These are phyloP conservation scores for Drosophila insularis DNA, from an alignment of 1,140 invertebrate species.

Conservation along the genomic window DNA sequence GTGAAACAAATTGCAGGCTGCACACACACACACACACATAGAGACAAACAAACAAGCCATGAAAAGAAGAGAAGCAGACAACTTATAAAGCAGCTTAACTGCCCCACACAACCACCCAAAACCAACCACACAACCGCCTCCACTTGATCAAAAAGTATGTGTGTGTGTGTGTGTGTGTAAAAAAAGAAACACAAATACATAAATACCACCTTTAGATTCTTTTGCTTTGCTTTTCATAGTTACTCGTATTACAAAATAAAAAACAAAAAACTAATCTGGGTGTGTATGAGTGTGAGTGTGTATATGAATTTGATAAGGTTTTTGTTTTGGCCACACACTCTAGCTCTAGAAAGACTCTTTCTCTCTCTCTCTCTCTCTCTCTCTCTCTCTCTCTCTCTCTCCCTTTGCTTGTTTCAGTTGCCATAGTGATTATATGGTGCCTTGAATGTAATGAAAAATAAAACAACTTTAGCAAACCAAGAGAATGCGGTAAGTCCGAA, in stretches of 20 bases:
- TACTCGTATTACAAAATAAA: not conserved
- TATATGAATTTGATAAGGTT: slow-evolving; percentile 64
- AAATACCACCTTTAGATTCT: not conserved
- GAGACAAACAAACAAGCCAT: slow-evolving; percentile 32
- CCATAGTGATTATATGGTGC: not conserved
- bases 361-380: not conserved
- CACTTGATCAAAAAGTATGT: not conserved
- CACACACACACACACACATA: slow-evolving; percentile 30
- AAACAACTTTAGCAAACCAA: too few species aligned
- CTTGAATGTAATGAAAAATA: too few species aligned
- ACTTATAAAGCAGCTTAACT: slow-evolving; percentile 47
- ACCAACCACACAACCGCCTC: not conserved
- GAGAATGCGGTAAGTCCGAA: too few species aligned
- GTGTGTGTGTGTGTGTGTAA: too few species aligned
- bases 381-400: not conserved
- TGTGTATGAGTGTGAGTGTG: slow-evolving; percentile 52
- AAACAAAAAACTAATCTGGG: slow-evolving; percentile 5
- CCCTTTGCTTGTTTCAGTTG: not conserved
- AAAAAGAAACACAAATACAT: too few species aligned
- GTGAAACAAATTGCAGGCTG: slow-evolving; percentile 68
- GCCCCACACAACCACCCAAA: not conserved
- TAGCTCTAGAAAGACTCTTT: not conserved
- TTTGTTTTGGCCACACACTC: slow-evolving; percentile 43
- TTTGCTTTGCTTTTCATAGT: not conserved
- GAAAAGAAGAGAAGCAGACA: slow-evolving; percentile 9